Percentiles rank a stretch among this genome's conserved stretches.
Evolutionary conservation across 2,888 invertebrate genomes (phyloP).

Genomic region (Empis stercorea): DNA sequence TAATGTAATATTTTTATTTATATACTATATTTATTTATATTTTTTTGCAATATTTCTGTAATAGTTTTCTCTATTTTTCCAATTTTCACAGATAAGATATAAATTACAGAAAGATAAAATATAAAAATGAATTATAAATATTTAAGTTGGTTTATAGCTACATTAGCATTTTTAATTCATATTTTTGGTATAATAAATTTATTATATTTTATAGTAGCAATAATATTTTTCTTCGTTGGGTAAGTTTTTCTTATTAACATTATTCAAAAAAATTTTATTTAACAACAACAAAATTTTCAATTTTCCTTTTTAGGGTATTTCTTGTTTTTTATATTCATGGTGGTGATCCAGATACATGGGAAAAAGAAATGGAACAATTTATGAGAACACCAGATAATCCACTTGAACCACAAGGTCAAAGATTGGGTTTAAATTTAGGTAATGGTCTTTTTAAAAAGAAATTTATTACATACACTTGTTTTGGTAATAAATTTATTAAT

Average conservation of each 20-base stretch:
- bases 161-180: slow-evolving; percentile 8
- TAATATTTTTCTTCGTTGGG: slow-evolving; percentile 10
- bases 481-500: too few relatives aligned
- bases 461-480: not conserved
- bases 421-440: slow-evolving; percentile 12
- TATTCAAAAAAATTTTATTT: too few relatives aligned
- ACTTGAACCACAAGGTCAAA: slow-evolving; percentile 5
- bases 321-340: too few relatives aligned
- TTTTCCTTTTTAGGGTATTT: not conserved
- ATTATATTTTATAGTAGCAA: slow-evolving; percentile 1
- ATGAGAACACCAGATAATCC: slow-evolving; percentile 7
- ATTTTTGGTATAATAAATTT: slow-evolving; percentile 9
- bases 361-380: not conserved
- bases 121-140: slow-evolving; percentile 10
- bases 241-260: not conserved
- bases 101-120: not conserved
- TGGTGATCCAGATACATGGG: not conserved
- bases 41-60: too few relatives aligned
- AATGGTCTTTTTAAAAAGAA: too few relatives aligned
- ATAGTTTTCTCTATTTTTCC: too few relatives aligned
- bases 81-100: too few relatives aligned
- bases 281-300: too few relatives aligned
- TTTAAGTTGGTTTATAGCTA: slow-evolving; percentile 8
- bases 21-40: too few relatives aligned
- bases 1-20: too few relatives aligned